Base-by-base conservation (phyloP, 1,140 invertebrate species). In the Limonius californicus region DNA sequence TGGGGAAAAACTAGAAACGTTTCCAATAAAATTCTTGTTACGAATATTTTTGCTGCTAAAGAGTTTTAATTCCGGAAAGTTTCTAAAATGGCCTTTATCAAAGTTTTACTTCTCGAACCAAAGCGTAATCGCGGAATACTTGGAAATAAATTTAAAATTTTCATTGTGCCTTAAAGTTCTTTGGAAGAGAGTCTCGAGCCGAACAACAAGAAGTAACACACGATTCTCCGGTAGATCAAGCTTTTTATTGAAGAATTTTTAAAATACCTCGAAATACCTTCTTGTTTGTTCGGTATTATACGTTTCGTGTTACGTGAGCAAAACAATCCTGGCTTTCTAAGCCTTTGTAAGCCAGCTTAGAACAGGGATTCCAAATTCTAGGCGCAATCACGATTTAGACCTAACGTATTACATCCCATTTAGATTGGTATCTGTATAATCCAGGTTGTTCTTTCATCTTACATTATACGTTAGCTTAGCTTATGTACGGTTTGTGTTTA, bases 371-470 rank as follows among this genome's bases (percentile, higher is more conserved):
- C 60, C 60, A 62, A 62, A 62, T 62, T 62, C 60, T 57, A 55
- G 60, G 60, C 54, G 60, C 54, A 62, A 62, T 62, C 60, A 62
- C 54, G 60, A 62, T 62, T 62, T 62, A 53, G 45, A 55, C 54
- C 60, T 55, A 54, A 57, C 60, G 60, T 55, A 62, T 62, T 54
- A 55, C 60, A 62, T 55, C 54, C 60, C 60, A 62, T 55, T 62
- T 62, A 62, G 60, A 62, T 62, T 55, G 60, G 60, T 62, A 62
- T 62, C 60, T 57, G 54, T 53, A 62, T 62, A 62, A 62, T 62
- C 60, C 54, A 45, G 50, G 54, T 55, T 57, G 45, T 50, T 50
- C 45, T 50, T 50, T 50, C 45, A 50, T 50, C 45, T 50, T 50
- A 50, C 12, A 18, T 50, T 50, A 50, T 50, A 50, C 16, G 45